These are phyloP conservation scores for Synergus umbraculus DNA, from an alignment of 2,888 invertebrate species.

Conservation along the genomic window DNA sequence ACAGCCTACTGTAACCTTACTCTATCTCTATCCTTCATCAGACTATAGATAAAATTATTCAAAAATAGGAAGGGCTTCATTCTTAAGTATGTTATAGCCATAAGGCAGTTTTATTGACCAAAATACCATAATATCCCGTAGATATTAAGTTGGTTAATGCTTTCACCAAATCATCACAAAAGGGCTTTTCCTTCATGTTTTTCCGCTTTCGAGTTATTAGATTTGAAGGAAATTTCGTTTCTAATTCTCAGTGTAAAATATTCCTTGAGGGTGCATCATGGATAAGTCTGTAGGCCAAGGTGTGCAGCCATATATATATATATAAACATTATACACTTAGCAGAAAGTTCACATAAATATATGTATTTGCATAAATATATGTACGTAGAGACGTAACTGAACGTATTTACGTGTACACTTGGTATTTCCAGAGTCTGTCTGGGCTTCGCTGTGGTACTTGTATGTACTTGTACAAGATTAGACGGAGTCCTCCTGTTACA, in stretches of 20 bases:
- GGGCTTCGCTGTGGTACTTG: slow-evolving; percentile 35
- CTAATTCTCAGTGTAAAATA: not conserved
- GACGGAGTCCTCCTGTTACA: slow-evolving; percentile 46
- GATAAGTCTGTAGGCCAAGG: not conserved
- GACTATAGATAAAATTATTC: too few relatives aligned
- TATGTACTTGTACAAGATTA: slow-evolving; percentile 47
- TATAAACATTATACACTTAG: not conserved
- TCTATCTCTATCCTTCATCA: too few relatives aligned
- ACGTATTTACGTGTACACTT: slow-evolving; percentile 5
- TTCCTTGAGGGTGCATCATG: not conserved
- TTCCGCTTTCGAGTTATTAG: too few relatives aligned
- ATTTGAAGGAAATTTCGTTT: not conserved
- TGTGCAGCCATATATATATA: not conserved
- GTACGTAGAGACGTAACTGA: slow-evolving; percentile 40
- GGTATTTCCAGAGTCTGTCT: not conserved
- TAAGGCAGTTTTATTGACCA: too few relatives aligned
- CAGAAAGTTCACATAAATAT: not conserved
- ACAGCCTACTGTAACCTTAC: too few relatives aligned
- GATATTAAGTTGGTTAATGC: not conserved
- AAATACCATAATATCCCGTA: not conserved
- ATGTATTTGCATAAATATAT: slow-evolving; percentile 26
- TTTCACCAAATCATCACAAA: not conserved
- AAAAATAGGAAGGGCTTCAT: too few relatives aligned
- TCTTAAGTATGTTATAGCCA: too few relatives aligned
- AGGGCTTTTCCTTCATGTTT: not conserved